Conservation (phyloP, 2,797 vertebrate genomes). For the Margarornis squamiger region DNA sequence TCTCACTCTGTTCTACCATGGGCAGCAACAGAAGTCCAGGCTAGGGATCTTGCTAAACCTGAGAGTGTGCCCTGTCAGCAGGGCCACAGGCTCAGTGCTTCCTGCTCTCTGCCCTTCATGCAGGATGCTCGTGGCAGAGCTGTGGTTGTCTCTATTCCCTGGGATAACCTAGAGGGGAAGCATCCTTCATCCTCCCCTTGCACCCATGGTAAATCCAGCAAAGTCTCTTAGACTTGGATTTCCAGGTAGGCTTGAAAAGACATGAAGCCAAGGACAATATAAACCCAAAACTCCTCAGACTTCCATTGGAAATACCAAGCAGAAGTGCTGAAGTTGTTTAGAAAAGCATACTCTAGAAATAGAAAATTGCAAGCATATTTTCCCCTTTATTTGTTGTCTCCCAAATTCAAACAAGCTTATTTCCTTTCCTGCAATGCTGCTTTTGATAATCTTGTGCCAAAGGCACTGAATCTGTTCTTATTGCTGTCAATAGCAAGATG, state of each 20-base stretch:
- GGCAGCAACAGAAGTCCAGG: not conserved
- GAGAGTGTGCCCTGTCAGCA: not conserved
- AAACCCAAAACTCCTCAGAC: not conserved
- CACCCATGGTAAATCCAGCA: not conserved
- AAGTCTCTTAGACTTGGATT: not conserved
- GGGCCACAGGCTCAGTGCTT: too few species aligned
- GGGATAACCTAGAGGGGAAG: not conserved
- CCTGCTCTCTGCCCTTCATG: too few species aligned
- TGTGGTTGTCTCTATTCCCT: not conserved
- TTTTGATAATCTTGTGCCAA: slow-evolving; percentile 49
- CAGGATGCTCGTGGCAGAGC: not conserved
- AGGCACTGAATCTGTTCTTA: slow-evolving; percentile 34
- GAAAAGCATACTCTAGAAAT: not conserved
- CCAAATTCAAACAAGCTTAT: slow-evolving; percentile 57
- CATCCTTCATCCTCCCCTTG: fast-evolving
- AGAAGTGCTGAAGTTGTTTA: not conserved
- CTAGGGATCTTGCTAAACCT: not conserved
- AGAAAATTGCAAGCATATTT: slow-evolving; percentile 32
- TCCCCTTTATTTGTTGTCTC: slow-evolving; percentile 43
- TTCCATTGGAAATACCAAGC: not conserved
- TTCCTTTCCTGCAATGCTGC: slow-evolving; percentile 31
- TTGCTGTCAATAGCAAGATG: slow-evolving; percentile 47
- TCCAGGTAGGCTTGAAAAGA: not conserved
- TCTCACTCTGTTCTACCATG: not conserved
- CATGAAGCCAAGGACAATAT: not conserved